Conservation (phyloP, 2,797 vertebrate genomes). For the Pseudocheirus occidentalis region DNA sequence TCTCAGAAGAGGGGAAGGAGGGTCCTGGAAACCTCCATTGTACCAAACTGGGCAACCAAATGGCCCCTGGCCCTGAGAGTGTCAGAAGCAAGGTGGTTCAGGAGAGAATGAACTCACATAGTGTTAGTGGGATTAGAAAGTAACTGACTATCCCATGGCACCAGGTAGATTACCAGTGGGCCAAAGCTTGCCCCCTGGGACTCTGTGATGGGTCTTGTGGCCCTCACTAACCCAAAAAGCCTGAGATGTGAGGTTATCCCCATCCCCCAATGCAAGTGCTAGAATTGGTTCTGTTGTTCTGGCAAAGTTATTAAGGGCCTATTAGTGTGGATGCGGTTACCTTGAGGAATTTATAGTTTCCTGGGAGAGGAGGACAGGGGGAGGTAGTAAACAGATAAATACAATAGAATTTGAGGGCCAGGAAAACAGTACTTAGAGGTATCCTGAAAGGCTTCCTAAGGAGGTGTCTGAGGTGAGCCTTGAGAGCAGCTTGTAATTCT, state of each 20-base stretch:
- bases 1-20: slow-evolving; percentile 48
- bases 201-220: not conserved
- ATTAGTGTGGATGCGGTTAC: not conserved
- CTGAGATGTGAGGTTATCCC: not conserved
- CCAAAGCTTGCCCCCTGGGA: not conserved
- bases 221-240: not conserved
- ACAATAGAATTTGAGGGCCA: not conserved
- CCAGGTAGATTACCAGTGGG: not conserved
- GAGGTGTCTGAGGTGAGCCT: not conserved
- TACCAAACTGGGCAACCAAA: not conserved
- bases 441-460: not conserved
- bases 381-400: not conserved
- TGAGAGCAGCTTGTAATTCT: not conserved
- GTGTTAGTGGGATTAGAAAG: not conserved
- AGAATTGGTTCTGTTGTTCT: not conserved
- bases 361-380: not conserved
- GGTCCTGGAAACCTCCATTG: not conserved
- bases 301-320: not conserved
- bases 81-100: not conserved
- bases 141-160: not conserved
- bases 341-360: not conserved
- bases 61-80: not conserved
- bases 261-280: not conserved
- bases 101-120: slow-evolving; percentile 16
- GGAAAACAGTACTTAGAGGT: not conserved